Evolutionary conservation across 2,888 invertebrate genomes (phyloP).

Genomic region (Folsomia candida): DNA sequence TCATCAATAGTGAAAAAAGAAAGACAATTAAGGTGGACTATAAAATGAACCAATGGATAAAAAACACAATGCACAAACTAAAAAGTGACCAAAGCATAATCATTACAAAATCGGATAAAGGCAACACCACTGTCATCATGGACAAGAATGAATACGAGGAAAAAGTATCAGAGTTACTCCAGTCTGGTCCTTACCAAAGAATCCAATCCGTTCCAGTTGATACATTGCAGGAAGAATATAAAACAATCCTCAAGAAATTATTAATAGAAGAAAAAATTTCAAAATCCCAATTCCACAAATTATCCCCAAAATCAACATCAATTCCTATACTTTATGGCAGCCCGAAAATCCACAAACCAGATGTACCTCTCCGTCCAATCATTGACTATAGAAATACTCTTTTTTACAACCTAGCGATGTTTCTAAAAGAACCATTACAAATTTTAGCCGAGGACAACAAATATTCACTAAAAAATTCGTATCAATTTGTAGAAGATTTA

Average conservation of each 20-base stretch:
- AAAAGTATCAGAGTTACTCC: not conserved
- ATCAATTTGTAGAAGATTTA: not conserved
- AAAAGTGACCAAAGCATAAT: not conserved
- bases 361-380: slow-evolving; percentile 2
- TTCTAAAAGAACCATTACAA: not conserved
- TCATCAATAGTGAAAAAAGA: too few relatives aligned
- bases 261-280: not conserved
- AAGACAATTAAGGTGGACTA: too few relatives aligned
- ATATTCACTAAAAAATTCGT: not conserved
- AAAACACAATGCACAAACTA: too few relatives aligned
- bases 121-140: not conserved
- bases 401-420: not conserved
- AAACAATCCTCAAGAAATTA: not conserved
- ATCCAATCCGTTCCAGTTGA: not conserved
- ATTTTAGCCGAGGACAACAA: not conserved
- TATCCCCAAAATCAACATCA: not conserved
- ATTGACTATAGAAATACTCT: slow-evolving; percentile 2
- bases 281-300: not conserved
- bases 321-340: not conserved
- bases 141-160: not conserved
- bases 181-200: not conserved
- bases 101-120: slow-evolving; percentile 5
- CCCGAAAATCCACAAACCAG: slow-evolving; percentile 12
- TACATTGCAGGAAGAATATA: not conserved
- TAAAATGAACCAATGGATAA: too few relatives aligned